Conservation (phyloP, 1,140 invertebrate species). For the Lucilia cuprina region DNA sequence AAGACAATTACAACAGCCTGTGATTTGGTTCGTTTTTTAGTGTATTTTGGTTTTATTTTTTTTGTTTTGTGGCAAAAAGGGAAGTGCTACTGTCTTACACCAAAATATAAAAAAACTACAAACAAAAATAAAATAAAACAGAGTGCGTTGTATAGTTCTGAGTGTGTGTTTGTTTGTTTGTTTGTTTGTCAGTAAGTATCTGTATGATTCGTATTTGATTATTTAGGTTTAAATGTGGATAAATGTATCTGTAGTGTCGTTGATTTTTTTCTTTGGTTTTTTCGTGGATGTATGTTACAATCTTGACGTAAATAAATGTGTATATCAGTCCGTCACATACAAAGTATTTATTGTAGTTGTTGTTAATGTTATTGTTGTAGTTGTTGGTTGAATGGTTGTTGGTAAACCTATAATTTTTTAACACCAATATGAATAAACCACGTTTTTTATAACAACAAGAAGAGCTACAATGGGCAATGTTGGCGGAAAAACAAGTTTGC, state of each 20-base stretch:
- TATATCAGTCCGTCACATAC: constrained; percentile 25
- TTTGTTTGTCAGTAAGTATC: background rate
- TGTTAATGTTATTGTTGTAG: background rate
- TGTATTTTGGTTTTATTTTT: background rate
- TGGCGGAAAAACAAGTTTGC: too few relatives aligned
- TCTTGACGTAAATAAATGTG: constrained; percentile 26
- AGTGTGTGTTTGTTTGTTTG: background rate
- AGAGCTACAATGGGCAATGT: too few relatives aligned
- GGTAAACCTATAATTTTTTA: constrained; percentile 35
- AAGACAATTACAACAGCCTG: constrained; percentile 33
- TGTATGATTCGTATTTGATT: background rate
- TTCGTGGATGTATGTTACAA: constrained; percentile 9
- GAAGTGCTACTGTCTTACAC: constrained; percentile 34
- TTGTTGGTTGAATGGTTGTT: constrained; percentile 28
- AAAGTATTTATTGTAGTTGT: constrained; percentile 6
- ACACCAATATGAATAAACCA: constrained; percentile 29
- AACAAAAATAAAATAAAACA: background rate
- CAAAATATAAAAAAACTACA: constrained; percentile 8
- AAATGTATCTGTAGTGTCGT: background rate
- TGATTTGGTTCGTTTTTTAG: constrained; percentile 24
- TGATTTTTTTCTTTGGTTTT: background rate
- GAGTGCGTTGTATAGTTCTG: constrained; percentile 9
- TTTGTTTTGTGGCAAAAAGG: constrained; percentile 31
- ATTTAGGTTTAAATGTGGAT: background rate
- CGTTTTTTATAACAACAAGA: background rate